Conservation (phyloP, 2,888 invertebrate species). For the Idaea dimidiata region DNA sequence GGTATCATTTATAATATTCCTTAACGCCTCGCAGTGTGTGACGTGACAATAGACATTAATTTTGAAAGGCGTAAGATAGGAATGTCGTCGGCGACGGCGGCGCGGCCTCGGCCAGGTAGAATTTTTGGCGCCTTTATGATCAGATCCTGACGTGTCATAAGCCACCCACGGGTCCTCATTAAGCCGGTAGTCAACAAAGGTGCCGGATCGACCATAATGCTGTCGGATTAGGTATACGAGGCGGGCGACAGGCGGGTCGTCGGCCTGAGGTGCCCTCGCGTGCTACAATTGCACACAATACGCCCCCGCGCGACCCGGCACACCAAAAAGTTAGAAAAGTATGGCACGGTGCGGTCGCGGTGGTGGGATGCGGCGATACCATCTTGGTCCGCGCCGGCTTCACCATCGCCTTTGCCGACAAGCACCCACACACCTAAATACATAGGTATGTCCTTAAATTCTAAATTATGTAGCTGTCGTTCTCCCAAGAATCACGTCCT, state of each 20-base stretch:
- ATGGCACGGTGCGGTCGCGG: conserved; percentile 51
- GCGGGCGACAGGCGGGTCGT: conserved; percentile 63
- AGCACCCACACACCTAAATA: conserved; percentile 33
- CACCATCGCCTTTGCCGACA: conserved; percentile 38
- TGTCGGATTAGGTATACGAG: conserved; percentile 68
- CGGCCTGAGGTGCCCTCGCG: conserved; percentile 73
- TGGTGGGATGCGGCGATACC: conserved; percentile 49
- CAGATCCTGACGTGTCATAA: conserved; percentile 77
- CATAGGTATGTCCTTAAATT: conserved; percentile 40
- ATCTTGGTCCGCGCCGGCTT: conserved; percentile 50
- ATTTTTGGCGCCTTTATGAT: conserved; percentile 79
- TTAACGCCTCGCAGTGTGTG: conserved; percentile 39
- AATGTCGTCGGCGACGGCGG: conserved; percentile 59
- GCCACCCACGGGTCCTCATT: conserved; percentile 77
- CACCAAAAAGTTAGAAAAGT: conserved; percentile 79
- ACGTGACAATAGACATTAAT: conserved; percentile 73
- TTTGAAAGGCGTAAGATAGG: conserved; percentile 70
- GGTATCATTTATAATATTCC: conserved; percentile 46
- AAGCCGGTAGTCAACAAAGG: conserved; percentile 77
- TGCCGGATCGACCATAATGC: conserved; percentile 69
- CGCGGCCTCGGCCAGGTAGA: conserved; percentile 67
- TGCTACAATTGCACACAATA: conserved; percentile 75
- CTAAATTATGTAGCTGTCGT: conserved; percentile 52
- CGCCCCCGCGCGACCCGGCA: conserved; percentile 67
- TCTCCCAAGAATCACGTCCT: conserved; percentile 43